Evolutionary conservation across 2,888 invertebrate species (phyloP).

Genomic region (Siphonodentalium dalli): DNA sequence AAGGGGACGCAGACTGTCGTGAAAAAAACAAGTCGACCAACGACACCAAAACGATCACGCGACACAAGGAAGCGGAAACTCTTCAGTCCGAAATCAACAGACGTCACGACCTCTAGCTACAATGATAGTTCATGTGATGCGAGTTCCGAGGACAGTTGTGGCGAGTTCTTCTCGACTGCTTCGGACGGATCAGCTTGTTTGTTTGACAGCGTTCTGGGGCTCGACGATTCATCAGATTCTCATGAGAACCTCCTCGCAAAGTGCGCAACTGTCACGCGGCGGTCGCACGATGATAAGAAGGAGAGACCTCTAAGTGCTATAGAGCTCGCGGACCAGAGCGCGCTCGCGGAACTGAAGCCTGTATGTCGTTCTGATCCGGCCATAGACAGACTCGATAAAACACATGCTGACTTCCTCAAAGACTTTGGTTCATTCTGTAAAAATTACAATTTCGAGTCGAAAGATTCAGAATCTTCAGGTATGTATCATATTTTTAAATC

Average conservation of each 20-base stretch:
- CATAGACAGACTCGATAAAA: constrained; percentile 76
- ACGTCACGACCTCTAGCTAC: constrained; percentile 21
- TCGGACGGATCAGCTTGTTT: constrained; percentile 49
- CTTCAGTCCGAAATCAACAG: constrained; percentile 18
- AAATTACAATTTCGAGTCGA: no score
- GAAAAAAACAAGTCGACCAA: no score
- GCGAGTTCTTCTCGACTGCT: constrained; percentile 46
- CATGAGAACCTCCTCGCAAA: constrained; percentile 22
- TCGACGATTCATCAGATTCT: constrained; percentile 48
- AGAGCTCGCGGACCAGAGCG: constrained; percentile 77
- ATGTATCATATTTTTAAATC: no score
- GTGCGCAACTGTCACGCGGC: no score
- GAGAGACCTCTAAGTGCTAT: constrained; percentile 87
- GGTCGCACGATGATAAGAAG: no score
- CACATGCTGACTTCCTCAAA: no score
- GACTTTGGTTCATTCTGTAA: no score
- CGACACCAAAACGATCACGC: constrained; percentile 13
- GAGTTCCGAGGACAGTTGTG: constrained; percentile 46
- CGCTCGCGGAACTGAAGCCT: constrained; percentile 67
- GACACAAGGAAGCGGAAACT: constrained; percentile 14
- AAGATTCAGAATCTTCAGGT: no score
- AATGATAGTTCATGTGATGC: constrained; percentile 55
- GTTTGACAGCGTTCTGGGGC: constrained; percentile 48
- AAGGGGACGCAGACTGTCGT: no score
- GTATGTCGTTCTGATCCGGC: constrained; percentile 91